Evolutionary conservation across 2,797 vertebrate genomes (phyloP), one percentile per base, ranked within the genome.

Genomic region (Eurystomus glaucurus): DNA sequence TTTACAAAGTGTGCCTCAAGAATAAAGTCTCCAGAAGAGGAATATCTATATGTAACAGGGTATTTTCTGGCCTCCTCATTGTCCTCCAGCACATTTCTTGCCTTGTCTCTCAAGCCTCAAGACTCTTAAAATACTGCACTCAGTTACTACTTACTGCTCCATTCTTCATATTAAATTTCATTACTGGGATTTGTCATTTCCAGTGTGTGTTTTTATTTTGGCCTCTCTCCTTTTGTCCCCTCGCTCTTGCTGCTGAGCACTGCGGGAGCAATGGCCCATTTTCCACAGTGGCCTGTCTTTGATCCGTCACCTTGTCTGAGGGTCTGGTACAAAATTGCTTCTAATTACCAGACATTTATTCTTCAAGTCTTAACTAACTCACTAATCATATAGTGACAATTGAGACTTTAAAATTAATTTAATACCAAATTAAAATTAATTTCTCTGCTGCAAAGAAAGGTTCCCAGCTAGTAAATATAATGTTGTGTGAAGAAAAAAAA

Each of bases 291-390:
- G 46, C 23, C 79, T 93, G 87, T 54, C 88, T 75, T 85, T 85
- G 64, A 89, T 90, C 74, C 33, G 64, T 90, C 75, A 69, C 85
- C 29, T 79, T 81, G 58, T 78, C 91, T 86, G 58, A 88, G 52
- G 23, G n/a, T 43, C 72, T 82, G 65, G 8, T 90, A 90, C 61
- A 79, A 88, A 94, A 94, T 22, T 48, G 46, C 46, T 62, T 85
- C 72, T 62, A 84, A 84, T 93, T 82, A 88, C 72, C 46, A 78
- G 87, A 55, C 39, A 29, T 88, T 93, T 97, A 79, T 86, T 79
- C 84, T 93, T 93, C 88, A 95, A 94, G 88, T 57, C 61, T 90
- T 79, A 94, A 90, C 82, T 91, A 95, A 95, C 90, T 92, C 61
- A 85, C 64, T 77, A 75, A 78, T 88, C 89, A 78, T 85, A 85